A percentile compares a stretch with the other conserved stretches of the same genome.
These are phyloP conservation scores for Gobio gobio DNA, from an alignment of 2,113 vertebrate species.

Conservation along the genomic window DNA sequence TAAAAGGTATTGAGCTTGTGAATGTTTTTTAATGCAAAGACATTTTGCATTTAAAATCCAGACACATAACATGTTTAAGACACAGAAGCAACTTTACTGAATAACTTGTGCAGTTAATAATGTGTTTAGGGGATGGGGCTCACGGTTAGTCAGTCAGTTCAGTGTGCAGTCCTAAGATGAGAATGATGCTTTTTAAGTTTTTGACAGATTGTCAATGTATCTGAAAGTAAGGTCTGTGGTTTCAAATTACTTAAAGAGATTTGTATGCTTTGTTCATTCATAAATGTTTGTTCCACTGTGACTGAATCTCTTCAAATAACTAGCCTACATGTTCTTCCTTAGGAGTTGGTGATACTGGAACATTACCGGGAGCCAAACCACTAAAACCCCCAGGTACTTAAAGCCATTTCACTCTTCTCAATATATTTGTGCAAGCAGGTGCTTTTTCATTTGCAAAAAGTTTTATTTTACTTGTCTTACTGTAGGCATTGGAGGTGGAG, in stretches of 20 bases:
- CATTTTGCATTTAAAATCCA: background rate
- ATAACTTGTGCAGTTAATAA: background rate
- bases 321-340: constrained; percentile 21
- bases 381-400: constrained; percentile 74
- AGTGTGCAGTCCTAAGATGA: background rate
- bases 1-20: background rate
- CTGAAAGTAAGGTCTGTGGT: background rate
- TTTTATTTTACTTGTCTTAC: constrained; percentile 18
- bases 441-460: background rate
- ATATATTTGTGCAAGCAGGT: background rate
- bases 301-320: background rate
- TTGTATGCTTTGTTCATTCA: background rate
- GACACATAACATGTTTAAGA: background rate
- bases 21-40: background rate
- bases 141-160: background rate
- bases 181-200: background rate
- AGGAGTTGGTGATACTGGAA: constrained; percentile 62
- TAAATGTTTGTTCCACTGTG: background rate
- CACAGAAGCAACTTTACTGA: background rate
- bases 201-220: background rate
- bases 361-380: constrained; percentile 70
- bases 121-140: background rate
- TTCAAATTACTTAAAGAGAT: background rate
- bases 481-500: constrained; percentile 71
- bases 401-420: background rate